Evolutionary conservation across 2,797 vertebrate genomes (phyloP).

Genomic region (Karalla daura): DNA sequence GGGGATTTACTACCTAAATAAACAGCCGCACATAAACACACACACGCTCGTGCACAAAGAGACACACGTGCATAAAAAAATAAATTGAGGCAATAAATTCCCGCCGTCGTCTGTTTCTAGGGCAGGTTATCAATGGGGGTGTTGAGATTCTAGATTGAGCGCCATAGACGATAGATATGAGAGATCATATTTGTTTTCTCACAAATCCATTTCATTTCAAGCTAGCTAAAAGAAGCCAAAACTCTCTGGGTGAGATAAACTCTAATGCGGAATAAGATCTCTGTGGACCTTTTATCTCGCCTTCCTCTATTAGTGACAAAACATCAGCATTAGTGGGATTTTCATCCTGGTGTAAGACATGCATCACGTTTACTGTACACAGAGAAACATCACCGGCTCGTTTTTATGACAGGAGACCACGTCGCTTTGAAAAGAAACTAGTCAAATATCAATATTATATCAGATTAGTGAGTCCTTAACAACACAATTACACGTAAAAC

Average conservation of each 20-base stretch:
- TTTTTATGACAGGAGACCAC: no score
- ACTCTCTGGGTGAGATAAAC: not conserved
- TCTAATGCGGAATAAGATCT: not conserved
- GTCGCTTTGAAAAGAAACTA: no score
- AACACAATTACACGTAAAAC: no score
- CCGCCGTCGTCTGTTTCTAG: slow-evolving; percentile 35
- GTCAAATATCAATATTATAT: no score
- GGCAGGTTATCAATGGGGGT: slow-evolving; percentile 1
- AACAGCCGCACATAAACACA: slow-evolving; percentile 43
- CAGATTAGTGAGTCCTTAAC: no score
- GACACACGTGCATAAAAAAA: slow-evolving; percentile 32
- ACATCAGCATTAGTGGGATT: not conserved
- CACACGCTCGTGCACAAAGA: slow-evolving; percentile 1
- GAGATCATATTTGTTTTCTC: not conserved
- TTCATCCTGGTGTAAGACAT: not conserved
- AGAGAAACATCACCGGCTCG: not conserved
- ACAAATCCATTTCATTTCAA: not conserved
- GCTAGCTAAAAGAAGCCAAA: not conserved
- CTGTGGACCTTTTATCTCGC: not conserved
- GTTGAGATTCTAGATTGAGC: slow-evolving; percentile 1
- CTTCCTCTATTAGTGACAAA: not conserved
- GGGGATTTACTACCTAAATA: slow-evolving; percentile 78
- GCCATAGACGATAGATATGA: slow-evolving; percentile 13
- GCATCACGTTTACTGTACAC: not conserved
- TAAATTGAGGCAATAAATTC: slow-evolving; percentile 65